Conservation (phyloP, 2,888 invertebrate species). For the Lepidocyrtoides sp. region DNA sequence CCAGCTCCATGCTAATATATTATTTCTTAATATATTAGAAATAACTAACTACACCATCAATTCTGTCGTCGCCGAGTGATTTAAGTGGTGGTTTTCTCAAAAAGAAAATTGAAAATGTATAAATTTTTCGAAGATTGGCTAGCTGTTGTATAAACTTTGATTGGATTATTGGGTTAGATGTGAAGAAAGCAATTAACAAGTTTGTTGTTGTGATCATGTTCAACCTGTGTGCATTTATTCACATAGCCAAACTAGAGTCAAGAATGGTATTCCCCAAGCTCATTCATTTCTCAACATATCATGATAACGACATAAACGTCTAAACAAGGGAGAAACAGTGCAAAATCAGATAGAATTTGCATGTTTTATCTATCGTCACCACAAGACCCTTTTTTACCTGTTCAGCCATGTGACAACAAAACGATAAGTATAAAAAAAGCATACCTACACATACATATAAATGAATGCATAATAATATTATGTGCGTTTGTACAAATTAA, state of each 20-base stretch:
- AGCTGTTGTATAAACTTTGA: not conserved
- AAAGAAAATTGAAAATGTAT: not conserved
- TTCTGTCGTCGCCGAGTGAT: conserved; percentile 13
- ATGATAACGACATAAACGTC: conserved; percentile 45
- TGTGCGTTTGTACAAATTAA: conserved; percentile 2
- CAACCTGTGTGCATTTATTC: not conserved
- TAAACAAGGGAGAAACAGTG: conserved; percentile 22
- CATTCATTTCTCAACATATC: conserved; percentile 69
- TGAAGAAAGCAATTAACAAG: conserved; percentile 58
- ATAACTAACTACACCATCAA: conserved; percentile 42
- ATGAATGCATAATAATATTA: not conserved
- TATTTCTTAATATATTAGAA: conserved; percentile 21
- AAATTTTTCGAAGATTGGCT: not conserved
- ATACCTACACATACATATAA: not conserved
- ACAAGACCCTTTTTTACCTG: not conserved
- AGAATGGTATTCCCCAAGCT: conserved; percentile 59
- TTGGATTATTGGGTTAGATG: conserved; percentile 36
- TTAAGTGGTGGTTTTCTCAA: conserved; percentile 25
- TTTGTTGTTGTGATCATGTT: not conserved
- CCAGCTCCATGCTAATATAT: not conserved
- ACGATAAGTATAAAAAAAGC: not conserved
- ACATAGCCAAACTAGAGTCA: no score
- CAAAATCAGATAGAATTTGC: not conserved
- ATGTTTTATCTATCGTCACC: no score
- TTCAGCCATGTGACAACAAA: conserved; percentile 23